Evolutionary conservation across 2,888 invertebrate species (phyloP).

Genomic region (Scelioninae gen. 1): DNA sequence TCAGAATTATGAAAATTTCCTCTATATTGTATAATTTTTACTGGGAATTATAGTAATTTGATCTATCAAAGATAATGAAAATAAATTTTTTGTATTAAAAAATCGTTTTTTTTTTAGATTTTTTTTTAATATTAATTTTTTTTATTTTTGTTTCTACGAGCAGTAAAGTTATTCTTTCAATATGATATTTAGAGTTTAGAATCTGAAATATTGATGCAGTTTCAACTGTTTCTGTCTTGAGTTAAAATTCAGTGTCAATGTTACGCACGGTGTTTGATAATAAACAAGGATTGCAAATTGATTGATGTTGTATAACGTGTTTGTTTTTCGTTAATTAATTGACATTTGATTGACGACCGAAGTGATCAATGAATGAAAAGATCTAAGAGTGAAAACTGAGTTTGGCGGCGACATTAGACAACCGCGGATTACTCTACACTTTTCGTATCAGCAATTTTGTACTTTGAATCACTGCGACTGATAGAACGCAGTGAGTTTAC

Average conservation of each 20-base stretch:
- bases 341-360: constrained; percentile 13
- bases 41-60: no score
- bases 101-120: no score
- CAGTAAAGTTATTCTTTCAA: no score
- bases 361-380: neutral
- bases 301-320: constrained; percentile 33
- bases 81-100: no score
- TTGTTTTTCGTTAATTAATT: constrained; percentile 36
- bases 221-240: neutral
- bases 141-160: no score
- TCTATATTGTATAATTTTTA: no score
- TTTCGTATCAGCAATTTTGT: constrained; percentile 19
- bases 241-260: constrained; percentile 44
- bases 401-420: neutral
- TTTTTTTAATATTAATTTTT: no score
- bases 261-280: constrained; percentile 34
- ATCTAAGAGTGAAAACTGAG: neutral
- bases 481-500: neutral
- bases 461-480: constrained; percentile 24
- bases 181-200: neutral
- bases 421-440: neutral
- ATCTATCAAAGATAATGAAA: no score
- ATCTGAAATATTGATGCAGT: neutral
- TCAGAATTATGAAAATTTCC: no score
- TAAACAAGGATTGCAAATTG: constrained; percentile 29